Evolutionary conservation across 1,140 invertebrate species (phyloP).

Genomic region (Drosophila pandora): DNA sequence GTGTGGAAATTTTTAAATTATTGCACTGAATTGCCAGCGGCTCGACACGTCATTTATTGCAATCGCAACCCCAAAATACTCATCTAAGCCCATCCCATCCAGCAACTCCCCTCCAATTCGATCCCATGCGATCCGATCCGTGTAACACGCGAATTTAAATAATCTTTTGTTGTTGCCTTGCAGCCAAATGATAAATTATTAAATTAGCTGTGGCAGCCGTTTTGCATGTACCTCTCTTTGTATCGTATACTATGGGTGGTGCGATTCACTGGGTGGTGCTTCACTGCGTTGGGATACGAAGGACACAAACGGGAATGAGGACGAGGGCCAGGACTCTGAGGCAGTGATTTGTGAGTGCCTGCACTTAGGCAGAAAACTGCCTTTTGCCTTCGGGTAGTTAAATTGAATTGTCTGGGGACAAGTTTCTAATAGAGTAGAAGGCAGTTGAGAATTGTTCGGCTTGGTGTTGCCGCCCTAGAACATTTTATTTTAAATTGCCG

Average conservation of each 20-base stretch:
- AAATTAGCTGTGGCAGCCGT: conserved; percentile 79
- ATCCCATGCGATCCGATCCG: conserved; percentile 38
- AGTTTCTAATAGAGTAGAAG: conserved; percentile 71
- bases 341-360: conserved; percentile 62
- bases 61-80: conserved; percentile 8
- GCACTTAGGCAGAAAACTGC: conserved; percentile 39
- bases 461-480: conserved; percentile 39
- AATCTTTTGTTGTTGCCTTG: conserved; percentile 81
- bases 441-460: conserved; percentile 58
- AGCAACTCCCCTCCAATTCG: conserved; percentile 3
- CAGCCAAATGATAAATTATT: conserved; percentile 83
- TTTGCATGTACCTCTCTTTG: conserved; percentile 55
- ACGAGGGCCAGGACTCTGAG: conserved; percentile 7
- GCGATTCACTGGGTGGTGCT: conserved; percentile 32
- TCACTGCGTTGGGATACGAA: conserved; percentile 1
- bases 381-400: conserved; percentile 57
- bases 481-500: conserved; percentile 78
- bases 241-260: neutral
- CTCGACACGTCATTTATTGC: conserved; percentile 56
- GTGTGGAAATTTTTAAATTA: conserved; percentile 80
- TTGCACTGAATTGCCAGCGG: conserved; percentile 59
- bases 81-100: conserved; percentile 8
- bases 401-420: conserved; percentile 81
- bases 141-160: conserved; percentile 77
- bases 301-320: neutral